These are phyloP conservation scores for Triplophysa siluroides DNA, from an alignment of 2,113 vertebrate genomes.

Conservation along the genomic window DNA sequence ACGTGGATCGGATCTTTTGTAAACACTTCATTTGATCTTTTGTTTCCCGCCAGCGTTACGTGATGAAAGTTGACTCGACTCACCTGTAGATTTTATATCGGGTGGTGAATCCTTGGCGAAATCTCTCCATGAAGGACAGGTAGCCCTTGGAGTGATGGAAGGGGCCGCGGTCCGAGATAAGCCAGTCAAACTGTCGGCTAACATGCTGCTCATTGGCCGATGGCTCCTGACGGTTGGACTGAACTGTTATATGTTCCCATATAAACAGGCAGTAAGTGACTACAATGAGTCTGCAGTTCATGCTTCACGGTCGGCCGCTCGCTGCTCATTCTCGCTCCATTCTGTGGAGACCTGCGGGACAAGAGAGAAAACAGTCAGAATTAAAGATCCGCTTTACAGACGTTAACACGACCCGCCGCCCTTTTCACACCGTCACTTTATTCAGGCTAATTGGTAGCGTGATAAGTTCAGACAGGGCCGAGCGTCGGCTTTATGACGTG, in stretches of 20 bases:
- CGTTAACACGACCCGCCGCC: constrained; percentile 53
- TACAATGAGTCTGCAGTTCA: constrained; percentile 99
- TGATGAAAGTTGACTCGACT: constrained; percentile 24
- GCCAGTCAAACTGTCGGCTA: constrained; percentile 99
- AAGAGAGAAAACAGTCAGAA: constrained; percentile 9
- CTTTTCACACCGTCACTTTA: constrained; percentile 62
- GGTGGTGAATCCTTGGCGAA: constrained; percentile 99
- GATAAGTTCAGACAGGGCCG: constrained; percentile 72
- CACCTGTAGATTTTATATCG: constrained; percentile 99
- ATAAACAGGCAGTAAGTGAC: constrained; percentile 99
- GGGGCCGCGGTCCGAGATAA: constrained; percentile 99
- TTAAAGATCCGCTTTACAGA: not conserved
- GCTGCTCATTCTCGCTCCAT: constrained; percentile 99
- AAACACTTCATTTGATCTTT: too few relatives aligned
- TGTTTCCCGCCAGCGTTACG: too few relatives aligned
- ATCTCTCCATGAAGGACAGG: constrained; percentile 99
- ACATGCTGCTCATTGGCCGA: constrained; percentile 96
- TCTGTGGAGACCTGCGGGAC: constrained; percentile 91
- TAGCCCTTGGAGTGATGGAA: constrained; percentile 99
- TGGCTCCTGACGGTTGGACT: constrained; percentile 95
- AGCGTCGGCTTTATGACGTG: constrained; percentile 64
- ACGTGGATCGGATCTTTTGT: too few relatives aligned
- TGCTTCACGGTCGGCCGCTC: constrained; percentile 99
- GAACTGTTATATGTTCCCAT: constrained; percentile 98
- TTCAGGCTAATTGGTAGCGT: constrained; percentile 68